A percentile compares a stretch with the other conserved stretches of the same genome.
Conservation (phyloP, 1,140 invertebrate species). For the Physella acuta region DNA sequence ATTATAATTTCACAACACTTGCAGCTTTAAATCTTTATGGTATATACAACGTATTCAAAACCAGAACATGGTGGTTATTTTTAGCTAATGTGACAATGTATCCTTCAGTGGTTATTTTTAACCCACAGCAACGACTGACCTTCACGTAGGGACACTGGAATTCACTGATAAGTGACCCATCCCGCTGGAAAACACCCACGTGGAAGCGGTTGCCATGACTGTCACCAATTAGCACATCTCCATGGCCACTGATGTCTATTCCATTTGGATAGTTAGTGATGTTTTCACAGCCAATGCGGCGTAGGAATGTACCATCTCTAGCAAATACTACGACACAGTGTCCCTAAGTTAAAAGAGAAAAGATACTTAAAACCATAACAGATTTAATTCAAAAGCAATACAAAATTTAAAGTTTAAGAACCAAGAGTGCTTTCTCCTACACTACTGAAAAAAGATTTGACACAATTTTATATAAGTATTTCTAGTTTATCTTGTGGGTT, state of each 20-base stretch:
- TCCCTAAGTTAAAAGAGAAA: constrained; percentile 68
- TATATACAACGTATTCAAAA: constrained; percentile 92
- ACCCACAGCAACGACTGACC: constrained; percentile 93
- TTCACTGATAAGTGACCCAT: constrained; percentile 84
- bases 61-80: constrained; percentile 96
- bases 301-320: constrained; percentile 84
- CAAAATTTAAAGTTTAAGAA: too few relatives aligned
- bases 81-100: constrained; percentile 96
- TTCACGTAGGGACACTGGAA: constrained; percentile 96
- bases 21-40: constrained; percentile 30
- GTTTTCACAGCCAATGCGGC: constrained; percentile 91
- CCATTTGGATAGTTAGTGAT: constrained; percentile 96
- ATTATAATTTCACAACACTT: background rate
- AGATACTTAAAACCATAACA: too few relatives aligned
- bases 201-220: constrained; percentile 97
- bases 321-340: constrained; percentile 95
- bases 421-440: too few relatives aligned
- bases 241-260: constrained; percentile 94
- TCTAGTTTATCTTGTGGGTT: too few relatives aligned
- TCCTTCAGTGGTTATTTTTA: constrained; percentile 94
- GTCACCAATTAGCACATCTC: constrained; percentile 93
- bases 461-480: too few relatives aligned
- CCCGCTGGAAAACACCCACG: constrained; percentile 85
- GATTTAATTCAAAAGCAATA: too few relatives aligned
- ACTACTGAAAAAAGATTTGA: too few relatives aligned